Percentiles rank a stretch among this genome's conserved stretches.
Evolutionary conservation across 2,888 invertebrate species (phyloP).

Genomic region (Celastrina argiolus): DNA sequence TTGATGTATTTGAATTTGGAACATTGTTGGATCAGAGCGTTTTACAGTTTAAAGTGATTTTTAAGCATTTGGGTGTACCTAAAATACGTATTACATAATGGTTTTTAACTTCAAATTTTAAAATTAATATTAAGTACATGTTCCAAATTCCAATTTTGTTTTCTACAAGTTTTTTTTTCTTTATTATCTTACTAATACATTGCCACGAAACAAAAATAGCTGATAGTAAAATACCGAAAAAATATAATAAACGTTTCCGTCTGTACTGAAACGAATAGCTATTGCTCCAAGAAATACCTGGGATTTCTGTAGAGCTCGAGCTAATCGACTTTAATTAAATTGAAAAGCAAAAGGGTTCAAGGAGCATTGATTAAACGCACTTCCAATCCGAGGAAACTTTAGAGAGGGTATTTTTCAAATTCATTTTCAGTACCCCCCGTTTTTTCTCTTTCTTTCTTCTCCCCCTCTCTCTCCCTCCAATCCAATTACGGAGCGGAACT

Average conservation of each 20-base stretch:
- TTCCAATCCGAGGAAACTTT: constrained; percentile 45
- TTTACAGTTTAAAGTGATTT: not conserved
- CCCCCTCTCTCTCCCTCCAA: constrained; percentile 60
- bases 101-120: too few species aligned
- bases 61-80: not conserved
- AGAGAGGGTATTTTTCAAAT: constrained; percentile 38
- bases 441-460: constrained; percentile 50
- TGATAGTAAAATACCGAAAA: not conserved
- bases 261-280: not conserved
- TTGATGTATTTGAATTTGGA: not conserved
- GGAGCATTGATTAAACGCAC: constrained; percentile 34
- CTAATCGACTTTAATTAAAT: constrained; percentile 20
- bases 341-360: constrained; percentile 28
- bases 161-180: too few species aligned
- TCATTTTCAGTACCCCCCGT: constrained; percentile 37
- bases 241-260: not conserved
- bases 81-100: too few species aligned
- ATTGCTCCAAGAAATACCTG: constrained; percentile 12
- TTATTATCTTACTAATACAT: too few species aligned
- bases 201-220: too few species aligned
- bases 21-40: not conserved
- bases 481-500: constrained; percentile 74
- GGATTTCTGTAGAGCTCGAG: not conserved
- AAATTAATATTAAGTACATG: too few species aligned
- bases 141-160: too few species aligned